Evolutionary conservation across 2,888 invertebrate species (phyloP).

Genomic region (Sarcophaga variegata): DNA sequence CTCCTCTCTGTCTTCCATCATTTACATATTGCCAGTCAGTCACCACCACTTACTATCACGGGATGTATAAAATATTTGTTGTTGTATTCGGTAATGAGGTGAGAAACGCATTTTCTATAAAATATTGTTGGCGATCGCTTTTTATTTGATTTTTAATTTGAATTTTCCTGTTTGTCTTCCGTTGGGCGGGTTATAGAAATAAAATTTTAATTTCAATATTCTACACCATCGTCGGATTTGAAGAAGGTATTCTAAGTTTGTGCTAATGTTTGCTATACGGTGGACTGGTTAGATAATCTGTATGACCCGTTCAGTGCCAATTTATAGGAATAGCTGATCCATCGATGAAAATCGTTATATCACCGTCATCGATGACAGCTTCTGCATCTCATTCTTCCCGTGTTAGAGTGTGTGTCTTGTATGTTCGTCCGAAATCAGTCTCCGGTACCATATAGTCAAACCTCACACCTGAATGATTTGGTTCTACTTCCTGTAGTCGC

Average conservation of each 20-base stretch:
- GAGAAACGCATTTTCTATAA: slow-evolving; percentile 62
- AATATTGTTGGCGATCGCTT: slow-evolving; percentile 40
- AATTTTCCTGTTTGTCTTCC: background rate
- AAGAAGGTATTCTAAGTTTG: background rate
- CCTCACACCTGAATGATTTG: too few relatives aligned
- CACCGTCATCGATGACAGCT: too few relatives aligned
- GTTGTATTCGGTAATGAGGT: slow-evolving; percentile 64
- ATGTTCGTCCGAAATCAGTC: too few relatives aligned
- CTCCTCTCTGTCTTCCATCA: background rate
- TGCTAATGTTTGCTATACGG: background rate
- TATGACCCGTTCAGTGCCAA: too few relatives aligned
- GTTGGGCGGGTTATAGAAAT: background rate
- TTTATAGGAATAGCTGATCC: too few relatives aligned
- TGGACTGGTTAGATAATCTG: too few relatives aligned
- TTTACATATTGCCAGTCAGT: background rate
- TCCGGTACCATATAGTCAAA: too few relatives aligned
- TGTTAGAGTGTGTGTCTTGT: too few relatives aligned
- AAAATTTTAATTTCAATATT: background rate
- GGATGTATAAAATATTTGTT: background rate
- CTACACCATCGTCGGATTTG: background rate
- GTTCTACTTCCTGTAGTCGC: too few relatives aligned
- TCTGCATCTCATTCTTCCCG: too few relatives aligned
- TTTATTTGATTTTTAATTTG: slow-evolving; percentile 11
- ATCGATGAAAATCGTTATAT: too few relatives aligned
- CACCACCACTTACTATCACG: background rate